phyloP scores from a whole-genome alignment of 2,797 vertebrate species.

The Aythya fuligula region DNA sequence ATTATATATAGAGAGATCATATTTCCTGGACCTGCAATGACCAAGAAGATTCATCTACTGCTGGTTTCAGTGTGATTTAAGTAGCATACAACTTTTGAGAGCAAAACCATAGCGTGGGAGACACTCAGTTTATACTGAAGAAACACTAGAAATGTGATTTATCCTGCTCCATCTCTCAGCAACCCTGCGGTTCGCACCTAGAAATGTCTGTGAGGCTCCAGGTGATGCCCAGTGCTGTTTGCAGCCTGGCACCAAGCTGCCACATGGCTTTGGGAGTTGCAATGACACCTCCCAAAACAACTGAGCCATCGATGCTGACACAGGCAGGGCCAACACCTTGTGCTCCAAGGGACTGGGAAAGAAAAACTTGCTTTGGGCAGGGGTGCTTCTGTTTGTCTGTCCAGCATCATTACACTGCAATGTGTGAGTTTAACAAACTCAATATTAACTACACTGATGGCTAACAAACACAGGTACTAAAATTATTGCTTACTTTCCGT shows the following conservation, averaged over 20 bases:
- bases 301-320: fast-evolving
- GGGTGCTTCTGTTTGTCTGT: neutral
- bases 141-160: neutral
- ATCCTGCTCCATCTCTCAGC: neutral
- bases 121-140: neutral
- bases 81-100: neutral
- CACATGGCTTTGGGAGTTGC: neutral
- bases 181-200: neutral
- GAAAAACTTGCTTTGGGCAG: neutral
- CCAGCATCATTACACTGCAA: neutral
- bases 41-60: neutral
- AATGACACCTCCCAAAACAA: neutral
- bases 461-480: neutral
- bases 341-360: neutral
- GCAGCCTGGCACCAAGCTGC: neutral
- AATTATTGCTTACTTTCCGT: neutral
- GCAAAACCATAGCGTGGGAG: neutral
- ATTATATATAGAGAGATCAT: too few species aligned
- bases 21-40: neutral
- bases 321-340: neutral
- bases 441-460: neutral
- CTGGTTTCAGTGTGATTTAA: neutral
- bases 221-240: neutral
- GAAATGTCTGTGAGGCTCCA: neutral
- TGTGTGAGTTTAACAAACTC: neutral